A percentile compares a stretch with the other conserved stretches of the same genome.
Evolutionary conservation across 2,888 invertebrate species (phyloP).

Genomic region (Euspilapteryx auroguttella): DNA sequence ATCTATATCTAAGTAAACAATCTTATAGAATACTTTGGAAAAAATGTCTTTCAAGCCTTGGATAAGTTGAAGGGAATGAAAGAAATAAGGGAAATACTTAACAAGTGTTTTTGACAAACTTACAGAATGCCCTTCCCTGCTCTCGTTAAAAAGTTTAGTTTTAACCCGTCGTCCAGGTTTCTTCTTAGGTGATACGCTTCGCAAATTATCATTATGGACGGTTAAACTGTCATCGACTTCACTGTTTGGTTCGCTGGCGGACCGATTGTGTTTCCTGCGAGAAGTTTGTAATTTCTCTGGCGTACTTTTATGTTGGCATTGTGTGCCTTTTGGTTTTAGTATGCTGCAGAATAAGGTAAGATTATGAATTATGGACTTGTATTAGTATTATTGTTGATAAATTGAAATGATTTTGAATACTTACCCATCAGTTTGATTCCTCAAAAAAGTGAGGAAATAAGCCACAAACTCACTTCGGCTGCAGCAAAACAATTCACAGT

Average conservation of each 20-base stretch:
- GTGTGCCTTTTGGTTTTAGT: slow-evolving; percentile 10
- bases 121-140: slow-evolving; percentile 22
- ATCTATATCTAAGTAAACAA: no score
- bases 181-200: slow-evolving; percentile 25
- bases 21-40: no score
- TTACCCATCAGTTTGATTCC: slow-evolving; percentile 57
- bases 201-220: slow-evolving; percentile 20
- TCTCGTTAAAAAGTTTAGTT: slow-evolving; percentile 40
- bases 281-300: slow-evolving; percentile 33
- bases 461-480: slow-evolving; percentile 55
- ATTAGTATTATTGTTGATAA: background rate
- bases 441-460: slow-evolving; percentile 57
- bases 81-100: no score
- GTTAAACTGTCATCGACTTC: slow-evolving; percentile 22
- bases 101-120: slow-evolving; percentile 14
- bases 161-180: slow-evolving; percentile 31
- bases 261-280: slow-evolving; percentile 29
- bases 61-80: no score
- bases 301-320: slow-evolving; percentile 29
- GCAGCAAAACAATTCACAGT: slow-evolving; percentile 33
- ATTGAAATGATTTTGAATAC: slow-evolving; percentile 9
- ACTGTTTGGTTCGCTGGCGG: slow-evolving; percentile 39
- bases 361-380: slow-evolving; percentile 2
- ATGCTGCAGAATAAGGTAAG: slow-evolving; percentile 17
- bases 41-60: no score